A percentile compares a stretch with the other conserved stretches of the same genome.
These are phyloP conservation scores for Dermatemys mawii DNA, from an alignment of 2,113 vertebrate species.

Conservation along the genomic window DNA sequence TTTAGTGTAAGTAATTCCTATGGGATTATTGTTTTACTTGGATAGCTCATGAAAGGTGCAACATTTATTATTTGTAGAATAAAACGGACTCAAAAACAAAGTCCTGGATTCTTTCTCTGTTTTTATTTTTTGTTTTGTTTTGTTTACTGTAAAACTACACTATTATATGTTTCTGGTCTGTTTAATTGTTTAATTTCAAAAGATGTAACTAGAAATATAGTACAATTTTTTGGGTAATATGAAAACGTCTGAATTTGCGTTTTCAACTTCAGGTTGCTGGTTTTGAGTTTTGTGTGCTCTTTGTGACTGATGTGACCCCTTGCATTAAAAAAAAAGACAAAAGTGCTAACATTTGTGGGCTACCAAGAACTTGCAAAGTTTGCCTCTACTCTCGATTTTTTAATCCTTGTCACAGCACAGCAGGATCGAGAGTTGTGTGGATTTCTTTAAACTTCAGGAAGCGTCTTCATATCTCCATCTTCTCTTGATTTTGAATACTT, in stretches of 20 bases:
- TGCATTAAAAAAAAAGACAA: not conserved
- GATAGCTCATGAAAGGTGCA: slow-evolving; percentile 77
- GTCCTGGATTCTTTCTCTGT: not conserved
- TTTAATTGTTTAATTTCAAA: not conserved
- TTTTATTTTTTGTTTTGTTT: not conserved
- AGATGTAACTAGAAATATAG: no score
- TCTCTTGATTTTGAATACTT: not conserved
- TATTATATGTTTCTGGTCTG: not conserved
- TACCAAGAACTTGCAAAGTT: not conserved
- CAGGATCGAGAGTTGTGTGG: not conserved
- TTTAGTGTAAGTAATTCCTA: slow-evolving; percentile 77
- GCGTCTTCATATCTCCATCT: not conserved
- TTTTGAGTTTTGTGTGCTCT: not conserved
- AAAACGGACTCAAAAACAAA: slow-evolving; percentile 65
- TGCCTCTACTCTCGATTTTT: not conserved
- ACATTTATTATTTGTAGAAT: slow-evolving; percentile 80
- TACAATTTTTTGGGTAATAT: not conserved
- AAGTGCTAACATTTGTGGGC: not conserved
- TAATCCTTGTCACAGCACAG: not conserved
- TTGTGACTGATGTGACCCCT: not conserved
- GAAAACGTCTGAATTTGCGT: not conserved
- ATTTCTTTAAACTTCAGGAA: not conserved
- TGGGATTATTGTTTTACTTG: slow-evolving; percentile 78
- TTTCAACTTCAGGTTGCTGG: not conserved
- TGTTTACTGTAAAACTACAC: not conserved